Conservation (phyloP, 2,797 vertebrate genomes). For the Paramormyrops hopkinsi region DNA sequence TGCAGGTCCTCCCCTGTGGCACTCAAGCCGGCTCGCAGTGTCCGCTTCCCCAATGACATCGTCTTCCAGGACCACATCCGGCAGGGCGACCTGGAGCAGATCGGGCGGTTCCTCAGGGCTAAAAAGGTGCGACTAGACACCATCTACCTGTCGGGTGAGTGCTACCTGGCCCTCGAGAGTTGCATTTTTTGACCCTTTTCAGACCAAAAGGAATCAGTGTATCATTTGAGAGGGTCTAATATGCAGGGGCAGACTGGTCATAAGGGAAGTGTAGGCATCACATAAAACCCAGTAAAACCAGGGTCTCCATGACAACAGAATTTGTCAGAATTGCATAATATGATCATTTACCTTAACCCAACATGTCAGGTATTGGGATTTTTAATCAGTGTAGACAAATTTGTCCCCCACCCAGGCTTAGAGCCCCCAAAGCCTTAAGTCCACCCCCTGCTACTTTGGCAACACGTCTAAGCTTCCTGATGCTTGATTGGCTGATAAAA, state of each 20-base stretch:
- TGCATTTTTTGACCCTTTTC: background rate
- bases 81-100: slow-evolving; percentile 84
- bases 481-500: background rate
- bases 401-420: background rate
- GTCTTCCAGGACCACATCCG: slow-evolving; percentile 87
- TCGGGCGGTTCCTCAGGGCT: slow-evolving; percentile 86
- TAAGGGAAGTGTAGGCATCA: background rate
- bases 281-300: background rate
- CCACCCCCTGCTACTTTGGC: background rate
- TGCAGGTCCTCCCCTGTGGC: slow-evolving; percentile 16
- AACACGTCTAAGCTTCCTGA: background rate
- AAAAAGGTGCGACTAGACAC: slow-evolving; percentile 84
- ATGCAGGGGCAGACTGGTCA: background rate
- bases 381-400: background rate
- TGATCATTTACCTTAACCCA: background rate
- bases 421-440: background rate
- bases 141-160: slow-evolving; percentile 82
- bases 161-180: background rate
- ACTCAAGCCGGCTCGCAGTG: slow-evolving; percentile 59
- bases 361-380: background rate
- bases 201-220: background rate
- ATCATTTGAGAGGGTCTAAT: background rate
- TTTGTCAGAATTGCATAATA: background rate
- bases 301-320: background rate
- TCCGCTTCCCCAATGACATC: slow-evolving; percentile 85